Conservation (phyloP, 2,888 invertebrate species). For the Trachelus tabidus region DNA sequence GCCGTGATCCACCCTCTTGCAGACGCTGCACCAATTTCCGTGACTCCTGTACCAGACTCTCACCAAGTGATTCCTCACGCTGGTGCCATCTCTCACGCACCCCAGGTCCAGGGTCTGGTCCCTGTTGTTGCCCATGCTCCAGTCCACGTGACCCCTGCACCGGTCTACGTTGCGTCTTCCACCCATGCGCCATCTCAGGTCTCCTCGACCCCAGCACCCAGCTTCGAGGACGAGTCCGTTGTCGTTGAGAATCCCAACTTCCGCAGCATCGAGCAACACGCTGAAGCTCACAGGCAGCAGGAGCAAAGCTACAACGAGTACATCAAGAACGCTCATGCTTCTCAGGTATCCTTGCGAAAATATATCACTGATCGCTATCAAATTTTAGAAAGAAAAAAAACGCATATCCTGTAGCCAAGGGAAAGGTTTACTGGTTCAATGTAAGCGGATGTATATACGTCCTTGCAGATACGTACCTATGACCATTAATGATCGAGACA, state of each 20-base stretch:
- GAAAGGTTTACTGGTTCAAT: background rate
- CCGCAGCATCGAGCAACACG: conserved; percentile 30
- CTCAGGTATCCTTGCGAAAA: background rate
- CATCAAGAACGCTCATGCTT: conserved; percentile 5
- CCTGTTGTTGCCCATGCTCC: conserved; percentile 33
- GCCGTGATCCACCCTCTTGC: conserved; percentile 59
- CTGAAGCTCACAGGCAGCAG: conserved; percentile 14
- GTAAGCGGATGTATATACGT: background rate
- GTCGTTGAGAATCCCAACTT: conserved; percentile 61
- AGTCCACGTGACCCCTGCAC: conserved; percentile 33
- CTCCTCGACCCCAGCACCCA: conserved; percentile 26
- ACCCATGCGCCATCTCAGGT: conserved; percentile 30
- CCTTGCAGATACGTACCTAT: background rate
- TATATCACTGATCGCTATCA: background rate
- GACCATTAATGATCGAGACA: background rate
- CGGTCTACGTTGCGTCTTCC: conserved; percentile 26
- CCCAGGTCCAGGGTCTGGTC: too few relatives aligned
- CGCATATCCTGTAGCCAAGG: background rate
- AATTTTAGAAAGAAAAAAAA: background rate
- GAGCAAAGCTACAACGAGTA: conserved; percentile 26
- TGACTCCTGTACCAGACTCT: conserved; percentile 33
- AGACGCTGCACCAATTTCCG: conserved; percentile 33
- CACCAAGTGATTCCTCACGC: conserved; percentile 40
- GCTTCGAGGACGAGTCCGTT: conserved; percentile 51
- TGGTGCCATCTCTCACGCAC: conserved; percentile 30